Evolutionary conservation across 2,113 vertebrate species (phyloP).

Genomic region (Lanius collurio): DNA sequence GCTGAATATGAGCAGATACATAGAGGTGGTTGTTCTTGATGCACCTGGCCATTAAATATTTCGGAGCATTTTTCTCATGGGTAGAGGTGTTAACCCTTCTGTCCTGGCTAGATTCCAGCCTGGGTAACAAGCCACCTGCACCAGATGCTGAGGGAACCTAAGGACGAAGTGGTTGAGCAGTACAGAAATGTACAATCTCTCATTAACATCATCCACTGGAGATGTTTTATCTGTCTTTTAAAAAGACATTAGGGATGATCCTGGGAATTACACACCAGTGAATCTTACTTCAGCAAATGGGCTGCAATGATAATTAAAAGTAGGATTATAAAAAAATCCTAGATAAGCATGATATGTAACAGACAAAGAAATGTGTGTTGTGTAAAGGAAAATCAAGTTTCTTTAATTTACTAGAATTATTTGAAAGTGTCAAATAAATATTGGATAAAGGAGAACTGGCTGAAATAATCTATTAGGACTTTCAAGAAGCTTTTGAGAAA

Average conservation of each 20-base stretch:
- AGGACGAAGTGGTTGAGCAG: neutral
- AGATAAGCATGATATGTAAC: neutral
- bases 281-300: constrained; percentile 40
- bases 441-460: constrained; percentile 6
- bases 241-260: constrained; percentile 35
- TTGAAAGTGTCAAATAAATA: constrained; percentile 43
- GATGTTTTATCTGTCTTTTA: constrained; percentile 29
- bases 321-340: constrained; percentile 12
- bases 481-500: constrained; percentile 51
- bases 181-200: constrained; percentile 20
- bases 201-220: neutral
- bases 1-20: neutral
- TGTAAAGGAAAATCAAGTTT: constrained; percentile 4
- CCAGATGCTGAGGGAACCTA: constrained; percentile 24
- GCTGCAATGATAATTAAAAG: constrained; percentile 28
- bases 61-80: constrained; percentile 5
- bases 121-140: constrained; percentile 41
- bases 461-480: constrained; percentile 39
- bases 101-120: constrained; percentile 9
- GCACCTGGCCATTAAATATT: constrained; percentile 33
- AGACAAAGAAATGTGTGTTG: neutral
- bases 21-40: constrained; percentile 8
- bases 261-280: constrained; percentile 16
- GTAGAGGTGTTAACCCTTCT: constrained; percentile 45
- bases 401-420: constrained; percentile 47